A percentile compares a stretch with the other conserved stretches of the same genome.
phyloP scores from a whole-genome alignment of 2,113 vertebrate genomes.

The Saguinus midas region DNA sequence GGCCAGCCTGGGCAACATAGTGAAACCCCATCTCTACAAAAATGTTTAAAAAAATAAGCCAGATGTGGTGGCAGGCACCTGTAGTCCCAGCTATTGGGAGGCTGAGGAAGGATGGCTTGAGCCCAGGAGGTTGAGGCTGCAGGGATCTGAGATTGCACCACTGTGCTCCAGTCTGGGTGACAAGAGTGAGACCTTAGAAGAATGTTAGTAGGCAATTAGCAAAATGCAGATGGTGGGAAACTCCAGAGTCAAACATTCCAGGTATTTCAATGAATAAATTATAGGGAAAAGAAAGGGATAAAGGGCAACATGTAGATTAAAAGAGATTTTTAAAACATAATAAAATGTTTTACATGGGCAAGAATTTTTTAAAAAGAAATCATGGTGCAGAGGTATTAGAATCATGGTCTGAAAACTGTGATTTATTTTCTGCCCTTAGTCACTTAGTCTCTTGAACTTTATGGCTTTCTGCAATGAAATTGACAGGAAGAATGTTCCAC shows the following conservation, averaged over 20 bases:
- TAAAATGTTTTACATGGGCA: background rate
- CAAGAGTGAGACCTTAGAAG: background rate
- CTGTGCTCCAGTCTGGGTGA: no score
- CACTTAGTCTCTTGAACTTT: background rate
- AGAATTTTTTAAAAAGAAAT: background rate
- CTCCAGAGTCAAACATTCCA: background rate
- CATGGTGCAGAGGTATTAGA: background rate
- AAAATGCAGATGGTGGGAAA: background rate
- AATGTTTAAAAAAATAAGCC: no score
- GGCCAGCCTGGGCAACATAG: no score
- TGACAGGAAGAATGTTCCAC: background rate
- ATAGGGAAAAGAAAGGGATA: background rate
- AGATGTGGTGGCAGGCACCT: no score
- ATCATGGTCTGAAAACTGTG: background rate
- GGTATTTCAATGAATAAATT: background rate
- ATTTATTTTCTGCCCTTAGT: background rate
- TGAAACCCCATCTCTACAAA: no score
- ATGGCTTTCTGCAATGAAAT: background rate
- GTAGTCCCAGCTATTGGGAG: no score
- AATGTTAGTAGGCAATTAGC: background rate
- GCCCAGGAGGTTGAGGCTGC: no score
- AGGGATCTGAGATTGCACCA: no score
- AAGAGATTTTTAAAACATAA: background rate
- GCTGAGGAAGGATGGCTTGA: no score
- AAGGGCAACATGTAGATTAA: background rate